Percentiles rank a stretch among this genome's conserved stretches.
phyloP scores from a whole-genome alignment of 2,888 invertebrate species.

The Torymus auratus region DNA sequence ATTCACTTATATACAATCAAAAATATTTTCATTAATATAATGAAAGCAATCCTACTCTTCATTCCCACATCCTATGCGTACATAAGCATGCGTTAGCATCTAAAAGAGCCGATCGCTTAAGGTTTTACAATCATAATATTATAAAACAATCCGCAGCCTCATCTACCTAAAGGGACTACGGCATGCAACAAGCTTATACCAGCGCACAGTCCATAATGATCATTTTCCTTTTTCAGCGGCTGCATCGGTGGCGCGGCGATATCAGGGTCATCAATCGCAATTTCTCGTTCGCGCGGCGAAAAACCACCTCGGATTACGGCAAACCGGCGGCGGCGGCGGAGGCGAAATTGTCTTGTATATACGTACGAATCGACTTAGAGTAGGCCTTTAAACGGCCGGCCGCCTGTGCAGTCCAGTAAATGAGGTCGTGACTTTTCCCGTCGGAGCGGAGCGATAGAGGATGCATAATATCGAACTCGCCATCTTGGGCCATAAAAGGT shows the following conservation, averaged over 20 bases:
- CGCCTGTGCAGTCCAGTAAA: conserved; percentile 40
- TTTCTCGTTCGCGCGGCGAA: conserved; percentile 40
- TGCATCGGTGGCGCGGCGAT: not conserved
- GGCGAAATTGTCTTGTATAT: conserved; percentile 50
- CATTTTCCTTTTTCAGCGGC: conserved; percentile 42
- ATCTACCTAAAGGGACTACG: too few species aligned
- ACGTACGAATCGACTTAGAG: conserved; percentile 43
- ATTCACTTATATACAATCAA: too few species aligned
- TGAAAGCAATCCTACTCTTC: not conserved
- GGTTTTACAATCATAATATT: conserved; percentile 20
- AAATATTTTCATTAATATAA: too few species aligned
- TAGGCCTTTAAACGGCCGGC: conserved; percentile 14
- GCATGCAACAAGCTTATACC: not conserved
- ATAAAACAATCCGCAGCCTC: conserved; percentile 14
- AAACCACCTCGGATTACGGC: conserved; percentile 48
- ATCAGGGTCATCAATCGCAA: conserved; percentile 57
- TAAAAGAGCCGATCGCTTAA: conserved; percentile 16
- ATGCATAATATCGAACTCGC: conserved; percentile 56
- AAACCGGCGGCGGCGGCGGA: conserved; percentile 3
- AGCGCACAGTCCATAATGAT: conserved; percentile 30
- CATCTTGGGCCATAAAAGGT: conserved; percentile 56
- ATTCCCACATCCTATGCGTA: not conserved
- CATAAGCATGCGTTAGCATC: not conserved
- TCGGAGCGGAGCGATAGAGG: conserved; percentile 24
- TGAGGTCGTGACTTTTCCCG: conserved; percentile 55